These are phyloP conservation scores for Hippopotamyrus pictus DNA, from an alignment of 2,797 vertebrate genomes.

Conservation along the genomic window DNA sequence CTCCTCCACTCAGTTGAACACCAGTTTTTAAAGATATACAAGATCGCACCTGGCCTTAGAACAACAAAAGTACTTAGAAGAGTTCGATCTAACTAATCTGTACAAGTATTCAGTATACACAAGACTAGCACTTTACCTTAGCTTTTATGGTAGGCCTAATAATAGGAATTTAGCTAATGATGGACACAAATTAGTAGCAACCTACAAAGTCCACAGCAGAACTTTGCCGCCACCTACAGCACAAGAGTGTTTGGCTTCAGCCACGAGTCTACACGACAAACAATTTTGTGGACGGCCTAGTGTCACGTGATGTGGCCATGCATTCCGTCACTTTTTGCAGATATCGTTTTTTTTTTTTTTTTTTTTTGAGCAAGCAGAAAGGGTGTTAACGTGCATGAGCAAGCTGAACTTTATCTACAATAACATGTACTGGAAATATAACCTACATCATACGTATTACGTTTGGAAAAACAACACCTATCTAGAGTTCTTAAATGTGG, in stretches of 20 bases:
- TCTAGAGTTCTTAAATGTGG: not conserved
- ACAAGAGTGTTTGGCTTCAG: not conserved
- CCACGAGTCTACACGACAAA: not conserved
- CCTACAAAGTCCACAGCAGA: not conserved
- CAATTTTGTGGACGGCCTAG: not conserved
- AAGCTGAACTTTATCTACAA: not conserved
- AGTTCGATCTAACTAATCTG: not conserved
- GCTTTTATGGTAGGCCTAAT: not conserved
- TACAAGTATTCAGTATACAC: not conserved
- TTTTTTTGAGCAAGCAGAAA: not conserved
- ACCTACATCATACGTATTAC: not conserved
- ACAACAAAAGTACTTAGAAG: not conserved
- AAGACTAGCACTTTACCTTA: not conserved
- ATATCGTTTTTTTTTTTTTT: not conserved
- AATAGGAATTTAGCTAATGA: not conserved
- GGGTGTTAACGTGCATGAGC: not conserved
- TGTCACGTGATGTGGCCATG: not conserved
- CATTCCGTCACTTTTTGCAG: not conserved
- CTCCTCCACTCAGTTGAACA: not conserved
- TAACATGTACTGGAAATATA: not conserved
- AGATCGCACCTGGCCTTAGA: not conserved
- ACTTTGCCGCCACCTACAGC: constrained; percentile 12
- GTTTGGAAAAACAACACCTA: not conserved
- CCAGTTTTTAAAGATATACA: not conserved
- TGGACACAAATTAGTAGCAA: not conserved